Conservation (phyloP, 2,797 vertebrate genomes). For the Thamnophis elegans region DNA sequence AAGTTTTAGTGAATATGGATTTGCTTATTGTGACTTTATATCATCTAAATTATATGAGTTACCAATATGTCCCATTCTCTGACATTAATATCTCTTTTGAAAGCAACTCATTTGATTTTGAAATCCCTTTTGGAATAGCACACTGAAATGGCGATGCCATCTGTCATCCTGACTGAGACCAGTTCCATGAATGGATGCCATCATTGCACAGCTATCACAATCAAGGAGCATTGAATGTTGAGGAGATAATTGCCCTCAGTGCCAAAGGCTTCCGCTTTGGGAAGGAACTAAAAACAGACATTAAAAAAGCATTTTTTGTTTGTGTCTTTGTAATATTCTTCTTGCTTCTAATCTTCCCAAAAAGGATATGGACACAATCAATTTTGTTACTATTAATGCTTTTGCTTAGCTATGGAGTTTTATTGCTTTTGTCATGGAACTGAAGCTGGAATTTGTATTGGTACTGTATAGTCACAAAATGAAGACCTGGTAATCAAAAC, state of each 20-base stretch:
- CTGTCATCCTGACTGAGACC: slow-evolving; percentile 41
- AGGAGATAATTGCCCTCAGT: slow-evolving; percentile 42
- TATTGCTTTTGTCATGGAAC: neutral
- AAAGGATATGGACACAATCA: neutral
- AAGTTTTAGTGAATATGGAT: slow-evolving; percentile 11
- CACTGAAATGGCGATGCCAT: slow-evolving; percentile 29
- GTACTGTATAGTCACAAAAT: neutral
- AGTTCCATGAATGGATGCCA: slow-evolving; percentile 34
- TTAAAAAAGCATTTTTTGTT: neutral
- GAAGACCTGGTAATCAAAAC: neutral
- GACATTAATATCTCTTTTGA: slow-evolving; percentile 29
- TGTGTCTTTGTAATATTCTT: neutral
- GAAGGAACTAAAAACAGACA: slow-evolving; percentile 35
- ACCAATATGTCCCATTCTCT: slow-evolving; percentile 10
- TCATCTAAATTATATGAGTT: slow-evolving; percentile 25
- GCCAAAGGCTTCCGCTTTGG: slow-evolving; percentile 20
- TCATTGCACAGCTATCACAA: slow-evolving; percentile 37
- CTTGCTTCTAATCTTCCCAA: neutral
- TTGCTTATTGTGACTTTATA: slow-evolving; percentile 3
- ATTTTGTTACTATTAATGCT: neutral
- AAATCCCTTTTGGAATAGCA: slow-evolving; percentile 36
- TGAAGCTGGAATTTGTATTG: neutral
- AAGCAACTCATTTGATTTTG: slow-evolving; percentile 41
- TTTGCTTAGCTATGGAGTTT: neutral
- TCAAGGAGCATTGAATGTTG: slow-evolving; percentile 27